Evolutionary conservation across 2,113 vertebrate species (phyloP).

Genomic region (Clarias magur): DNA sequence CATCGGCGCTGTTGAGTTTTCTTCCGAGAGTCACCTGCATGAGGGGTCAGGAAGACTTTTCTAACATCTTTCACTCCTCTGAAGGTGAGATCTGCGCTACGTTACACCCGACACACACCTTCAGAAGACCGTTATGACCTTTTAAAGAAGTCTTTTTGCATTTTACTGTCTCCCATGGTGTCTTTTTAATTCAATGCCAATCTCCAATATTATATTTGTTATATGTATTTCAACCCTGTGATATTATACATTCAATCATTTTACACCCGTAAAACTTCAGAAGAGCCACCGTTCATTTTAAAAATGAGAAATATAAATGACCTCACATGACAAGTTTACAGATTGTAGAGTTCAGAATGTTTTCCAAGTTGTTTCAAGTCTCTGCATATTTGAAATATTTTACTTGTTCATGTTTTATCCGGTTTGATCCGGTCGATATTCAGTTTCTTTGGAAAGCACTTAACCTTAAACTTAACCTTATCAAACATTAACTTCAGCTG

Average conservation of each 20-base stretch:
- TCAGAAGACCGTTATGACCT: not conserved
- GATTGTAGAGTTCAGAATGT: not conserved
- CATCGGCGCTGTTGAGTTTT: not conserved
- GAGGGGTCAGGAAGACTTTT: not conserved
- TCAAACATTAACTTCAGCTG: not conserved
- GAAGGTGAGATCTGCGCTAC: slow-evolving; percentile 25
- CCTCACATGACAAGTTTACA: not conserved
- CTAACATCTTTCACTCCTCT: not conserved
- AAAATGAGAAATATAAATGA: not conserved
- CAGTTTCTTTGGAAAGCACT: not conserved
- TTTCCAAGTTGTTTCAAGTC: not conserved
- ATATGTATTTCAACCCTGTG: not conserved
- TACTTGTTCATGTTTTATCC: not conserved
- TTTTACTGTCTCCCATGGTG: not conserved
- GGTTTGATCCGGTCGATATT: not conserved
- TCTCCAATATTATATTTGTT: not conserved
- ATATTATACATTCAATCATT: not conserved
- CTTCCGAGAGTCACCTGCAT: not conserved
- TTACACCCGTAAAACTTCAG: not conserved
- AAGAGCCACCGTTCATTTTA: not conserved
- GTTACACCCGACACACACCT: not conserved
- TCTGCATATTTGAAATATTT: not conserved
- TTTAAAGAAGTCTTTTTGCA: not conserved
- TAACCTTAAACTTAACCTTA: not conserved
- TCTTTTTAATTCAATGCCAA: not conserved